Evolutionary conservation across 2,797 vertebrate genomes (phyloP).

Genomic region (Alectoris magna): DNA sequence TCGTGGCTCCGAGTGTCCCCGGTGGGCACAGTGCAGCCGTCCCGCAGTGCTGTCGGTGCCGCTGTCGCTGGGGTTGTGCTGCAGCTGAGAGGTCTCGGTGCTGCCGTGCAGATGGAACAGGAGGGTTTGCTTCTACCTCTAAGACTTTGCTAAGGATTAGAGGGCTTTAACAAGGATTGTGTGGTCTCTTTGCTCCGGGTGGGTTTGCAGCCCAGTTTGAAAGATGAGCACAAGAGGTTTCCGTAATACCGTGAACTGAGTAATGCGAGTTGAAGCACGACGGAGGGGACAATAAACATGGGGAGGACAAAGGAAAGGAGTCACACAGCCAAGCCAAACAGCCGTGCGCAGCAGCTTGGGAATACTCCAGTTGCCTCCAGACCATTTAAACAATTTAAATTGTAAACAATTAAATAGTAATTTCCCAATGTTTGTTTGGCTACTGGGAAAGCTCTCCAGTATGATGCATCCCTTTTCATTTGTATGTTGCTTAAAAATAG

Average conservation of each 20-base stretch:
- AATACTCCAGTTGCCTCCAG: not conserved
- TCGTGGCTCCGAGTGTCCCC: fast-evolving
- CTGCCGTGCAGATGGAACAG: fast-evolving
- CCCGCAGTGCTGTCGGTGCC: fast-evolving
- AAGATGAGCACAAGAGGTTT: constrained; percentile 18
- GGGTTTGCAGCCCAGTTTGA: not conserved
- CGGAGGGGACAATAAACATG: not conserved
- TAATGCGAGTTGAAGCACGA: not conserved
- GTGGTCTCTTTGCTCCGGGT: not conserved
- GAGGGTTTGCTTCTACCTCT: not conserved
- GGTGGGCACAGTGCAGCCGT: not conserved
- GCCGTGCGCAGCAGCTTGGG: not conserved
- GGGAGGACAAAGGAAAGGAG: not conserved
- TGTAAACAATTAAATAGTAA: not conserved
- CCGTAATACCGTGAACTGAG: not conserved
- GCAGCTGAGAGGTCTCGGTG: not conserved
- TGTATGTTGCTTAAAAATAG: constrained; percentile 51
- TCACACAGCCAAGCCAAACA: not conserved
- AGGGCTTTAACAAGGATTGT: constrained; percentile 13
- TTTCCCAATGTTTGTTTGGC: not conserved
- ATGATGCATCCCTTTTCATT: constrained; percentile 2
- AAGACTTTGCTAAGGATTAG: constrained; percentile 48
- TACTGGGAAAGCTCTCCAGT: not conserved
- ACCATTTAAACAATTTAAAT: not conserved
- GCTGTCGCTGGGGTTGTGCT: fast-evolving